Evolutionary conservation across 2,888 invertebrate genomes (phyloP).

Genomic region (Cheilosia variabilis): DNA sequence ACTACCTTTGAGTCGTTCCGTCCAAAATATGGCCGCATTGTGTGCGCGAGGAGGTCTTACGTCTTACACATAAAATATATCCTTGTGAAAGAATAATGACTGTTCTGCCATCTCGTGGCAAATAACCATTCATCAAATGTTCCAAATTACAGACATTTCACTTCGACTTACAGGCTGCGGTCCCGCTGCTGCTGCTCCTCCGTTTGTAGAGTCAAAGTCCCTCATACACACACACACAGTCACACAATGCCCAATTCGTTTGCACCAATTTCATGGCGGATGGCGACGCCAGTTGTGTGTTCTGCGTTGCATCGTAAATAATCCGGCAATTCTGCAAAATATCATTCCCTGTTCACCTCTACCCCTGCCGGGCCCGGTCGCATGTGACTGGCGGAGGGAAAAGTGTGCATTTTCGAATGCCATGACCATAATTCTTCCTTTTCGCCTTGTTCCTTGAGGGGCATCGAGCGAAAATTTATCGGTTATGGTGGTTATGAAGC

Average conservation of each 20-base stretch:
- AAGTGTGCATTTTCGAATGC: slow-evolving; percentile 72
- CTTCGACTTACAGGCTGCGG: slow-evolving; percentile 79
- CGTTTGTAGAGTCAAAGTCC: slow-evolving; percentile 27
- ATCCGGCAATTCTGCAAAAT: slow-evolving; percentile 70
- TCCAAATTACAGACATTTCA: slow-evolving; percentile 84
- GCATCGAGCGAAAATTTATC: slow-evolving; percentile 66
- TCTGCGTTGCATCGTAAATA: slow-evolving; percentile 74
- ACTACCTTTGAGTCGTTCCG: slow-evolving; percentile 62
- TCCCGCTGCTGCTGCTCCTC: slow-evolving; percentile 37
- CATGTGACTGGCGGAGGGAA: slow-evolving; percentile 26
- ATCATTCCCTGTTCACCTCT: slow-evolving; percentile 15
- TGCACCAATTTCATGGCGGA: slow-evolving; percentile 83
- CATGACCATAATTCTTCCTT: slow-evolving; percentile 70
- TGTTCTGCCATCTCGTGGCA: slow-evolving; percentile 84
- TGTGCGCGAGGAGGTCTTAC: slow-evolving; percentile 26
- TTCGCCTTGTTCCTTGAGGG: slow-evolving; percentile 57
- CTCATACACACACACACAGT: slow-evolving; percentile 21
- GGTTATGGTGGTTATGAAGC: slow-evolving; percentile 69
- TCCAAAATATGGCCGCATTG: slow-evolving; percentile 42
- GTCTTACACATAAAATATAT: slow-evolving; percentile 54
- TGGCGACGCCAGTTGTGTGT: slow-evolving; percentile 72
- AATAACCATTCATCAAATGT: slow-evolving; percentile 84
- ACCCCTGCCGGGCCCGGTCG: background rate
- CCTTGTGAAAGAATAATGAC: slow-evolving; percentile 82
- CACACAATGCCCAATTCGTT: slow-evolving; percentile 80